These are phyloP conservation scores for Redunca redunca DNA, from an alignment of 2,113 vertebrate species.

Conservation along the genomic window DNA sequence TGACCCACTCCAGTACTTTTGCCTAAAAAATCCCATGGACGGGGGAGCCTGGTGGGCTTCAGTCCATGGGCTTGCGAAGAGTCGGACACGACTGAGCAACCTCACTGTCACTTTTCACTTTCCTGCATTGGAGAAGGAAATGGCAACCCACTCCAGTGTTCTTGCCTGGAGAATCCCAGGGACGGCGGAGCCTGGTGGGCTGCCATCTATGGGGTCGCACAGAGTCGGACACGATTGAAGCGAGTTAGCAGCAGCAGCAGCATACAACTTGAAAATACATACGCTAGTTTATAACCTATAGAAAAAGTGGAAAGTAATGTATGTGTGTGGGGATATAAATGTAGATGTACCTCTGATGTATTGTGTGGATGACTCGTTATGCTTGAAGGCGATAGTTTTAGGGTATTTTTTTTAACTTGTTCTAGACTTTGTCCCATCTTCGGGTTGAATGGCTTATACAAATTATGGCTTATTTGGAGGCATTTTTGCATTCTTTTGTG, in stretches of 20 bases:
- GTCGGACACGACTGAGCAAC: background rate
- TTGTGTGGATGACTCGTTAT: background rate
- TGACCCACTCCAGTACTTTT: background rate
- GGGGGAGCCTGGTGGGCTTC: background rate
- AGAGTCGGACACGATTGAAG: background rate
- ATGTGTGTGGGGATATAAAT: background rate
- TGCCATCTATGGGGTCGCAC: accelerated
- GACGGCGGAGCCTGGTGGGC: background rate
- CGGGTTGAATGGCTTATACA: background rate
- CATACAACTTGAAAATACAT: background rate
- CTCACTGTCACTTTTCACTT: background rate
- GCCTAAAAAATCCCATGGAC: background rate
- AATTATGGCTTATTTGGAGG: background rate
- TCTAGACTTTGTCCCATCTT: background rate
- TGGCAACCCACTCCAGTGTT: background rate
- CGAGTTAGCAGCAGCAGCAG: accelerated
- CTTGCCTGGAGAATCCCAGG: background rate
- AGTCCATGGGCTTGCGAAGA: background rate
- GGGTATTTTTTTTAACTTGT: background rate
- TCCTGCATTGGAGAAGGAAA: background rate
- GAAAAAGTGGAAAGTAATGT: background rate
- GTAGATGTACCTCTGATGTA: background rate
- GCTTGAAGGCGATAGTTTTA: background rate
- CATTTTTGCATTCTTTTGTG: background rate
- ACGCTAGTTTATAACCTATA: background rate